These are phyloP conservation scores for Otis tarda DNA, from an alignment of 2,113 vertebrate species.

Conservation along the genomic window DNA sequence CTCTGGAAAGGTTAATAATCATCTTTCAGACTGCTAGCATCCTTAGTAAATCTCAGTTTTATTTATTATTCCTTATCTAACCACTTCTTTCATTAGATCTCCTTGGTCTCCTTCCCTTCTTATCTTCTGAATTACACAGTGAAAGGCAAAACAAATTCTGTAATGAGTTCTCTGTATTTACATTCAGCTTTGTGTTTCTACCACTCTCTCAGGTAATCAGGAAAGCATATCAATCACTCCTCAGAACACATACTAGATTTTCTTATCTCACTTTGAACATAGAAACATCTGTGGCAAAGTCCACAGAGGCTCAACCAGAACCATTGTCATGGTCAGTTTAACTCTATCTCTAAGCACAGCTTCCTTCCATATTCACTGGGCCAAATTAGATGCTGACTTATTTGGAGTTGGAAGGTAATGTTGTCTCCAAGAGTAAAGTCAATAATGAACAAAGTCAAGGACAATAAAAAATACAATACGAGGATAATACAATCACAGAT, in stretches of 20 bases:
- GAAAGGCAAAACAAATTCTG: neutral
- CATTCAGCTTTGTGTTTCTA: neutral
- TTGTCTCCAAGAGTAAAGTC: neutral
- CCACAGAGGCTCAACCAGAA: neutral
- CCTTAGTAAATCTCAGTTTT: neutral
- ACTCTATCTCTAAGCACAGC: neutral
- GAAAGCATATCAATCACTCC: neutral
- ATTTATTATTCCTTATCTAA: neutral
- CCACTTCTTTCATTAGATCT: neutral
- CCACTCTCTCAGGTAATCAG: neutral
- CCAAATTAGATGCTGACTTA: neutral
- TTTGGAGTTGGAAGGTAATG: neutral
- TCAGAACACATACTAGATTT: neutral
- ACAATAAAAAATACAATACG: neutral
- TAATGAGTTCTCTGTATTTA: neutral
- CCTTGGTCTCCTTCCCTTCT: neutral
- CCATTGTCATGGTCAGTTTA: neutral
- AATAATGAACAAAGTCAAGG: neutral
- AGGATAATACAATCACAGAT: neutral
- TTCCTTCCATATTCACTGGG: neutral
- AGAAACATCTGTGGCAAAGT: neutral
- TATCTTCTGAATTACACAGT: neutral
- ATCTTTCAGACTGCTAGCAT: neutral
- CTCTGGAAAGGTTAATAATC: neutral
- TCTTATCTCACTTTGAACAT: neutral